Conservation (phyloP, 2,888 invertebrate genomes). For the Rhingia campestris region DNA sequence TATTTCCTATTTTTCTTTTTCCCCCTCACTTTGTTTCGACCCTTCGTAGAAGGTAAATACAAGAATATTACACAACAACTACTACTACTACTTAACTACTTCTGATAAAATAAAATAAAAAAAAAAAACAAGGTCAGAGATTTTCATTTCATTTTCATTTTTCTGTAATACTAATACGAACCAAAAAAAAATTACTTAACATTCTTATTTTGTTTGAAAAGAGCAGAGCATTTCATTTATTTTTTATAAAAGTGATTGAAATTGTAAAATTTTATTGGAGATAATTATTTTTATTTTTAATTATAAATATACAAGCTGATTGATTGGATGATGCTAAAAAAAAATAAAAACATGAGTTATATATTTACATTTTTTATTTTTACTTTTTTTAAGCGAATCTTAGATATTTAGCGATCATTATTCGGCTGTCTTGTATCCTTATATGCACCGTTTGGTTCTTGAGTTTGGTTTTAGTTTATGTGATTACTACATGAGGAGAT, state of each 20-base stretch:
- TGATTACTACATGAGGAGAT: constrained; percentile 18
- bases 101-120: constrained; percentile 48
- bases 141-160: constrained; percentile 72
- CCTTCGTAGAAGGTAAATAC: constrained; percentile 83
- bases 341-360: constrained; percentile 41
- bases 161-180: constrained; percentile 45
- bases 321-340: constrained; percentile 67
- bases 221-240: constrained; percentile 48
- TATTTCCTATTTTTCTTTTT: constrained; percentile 77
- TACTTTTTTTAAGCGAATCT: constrained; percentile 23
- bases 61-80: constrained; percentile 75
- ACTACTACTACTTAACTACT: constrained; percentile 72
- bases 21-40: constrained; percentile 80
- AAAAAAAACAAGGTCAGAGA: constrained; percentile 73
- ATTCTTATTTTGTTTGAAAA: constrained; percentile 27
- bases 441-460: constrained; percentile 64
- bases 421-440: constrained; percentile 62
- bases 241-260: constrained; percentile 31
- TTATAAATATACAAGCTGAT: constrained; percentile 47
- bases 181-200: constrained; percentile 30
- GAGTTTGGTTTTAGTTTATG: constrained; percentile 47
- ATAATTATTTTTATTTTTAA: constrained; percentile 3
- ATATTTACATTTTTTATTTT: constrained; percentile 12
- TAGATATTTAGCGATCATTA: constrained; percentile 73
- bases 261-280: constrained; percentile 26